Conservation (phyloP, 1,140 invertebrate genomes). For the Drosophila cardini region DNA sequence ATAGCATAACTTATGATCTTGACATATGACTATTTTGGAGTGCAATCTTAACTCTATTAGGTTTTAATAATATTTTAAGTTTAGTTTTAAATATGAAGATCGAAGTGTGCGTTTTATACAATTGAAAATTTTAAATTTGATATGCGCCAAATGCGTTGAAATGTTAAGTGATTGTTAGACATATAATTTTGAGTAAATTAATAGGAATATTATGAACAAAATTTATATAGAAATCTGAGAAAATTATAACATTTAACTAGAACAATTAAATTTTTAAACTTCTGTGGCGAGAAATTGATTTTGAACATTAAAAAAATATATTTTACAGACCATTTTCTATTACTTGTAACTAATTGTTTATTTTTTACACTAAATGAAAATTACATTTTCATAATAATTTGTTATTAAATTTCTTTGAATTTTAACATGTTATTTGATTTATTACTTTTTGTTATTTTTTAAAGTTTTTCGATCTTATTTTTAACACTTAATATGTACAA, state of each 20-base stretch:
- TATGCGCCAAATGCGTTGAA: constrained; percentile 56
- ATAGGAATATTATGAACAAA: constrained; percentile 6
- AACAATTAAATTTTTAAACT: constrained; percentile 10
- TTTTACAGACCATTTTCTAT: constrained; percentile 29
- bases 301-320: constrained; percentile 40
- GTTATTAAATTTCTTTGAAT: constrained; percentile 19
- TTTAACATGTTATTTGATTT: constrained; percentile 45
- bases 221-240: background rate
- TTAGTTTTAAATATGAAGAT: constrained; percentile 43
- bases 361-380: constrained; percentile 52
- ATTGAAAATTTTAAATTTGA: constrained; percentile 70
- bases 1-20: constrained; percentile 21
- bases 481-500: constrained; percentile 66
- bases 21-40: constrained; percentile 30
- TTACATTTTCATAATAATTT: constrained; percentile 57
- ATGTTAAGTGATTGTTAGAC: constrained; percentile 13
- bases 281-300: background rate
- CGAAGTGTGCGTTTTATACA: constrained; percentile 64
- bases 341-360: constrained; percentile 22
- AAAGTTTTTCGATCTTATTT: constrained; percentile 24
- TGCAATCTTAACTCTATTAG: constrained; percentile 35
- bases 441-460: background rate
- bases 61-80: constrained; percentile 34
- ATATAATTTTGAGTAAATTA: constrained; percentile 20
- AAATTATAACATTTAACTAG: constrained; percentile 16